phyloP scores from a whole-genome alignment of 2,113 vertebrate genomes.

The Eulemur macaco region DNA sequence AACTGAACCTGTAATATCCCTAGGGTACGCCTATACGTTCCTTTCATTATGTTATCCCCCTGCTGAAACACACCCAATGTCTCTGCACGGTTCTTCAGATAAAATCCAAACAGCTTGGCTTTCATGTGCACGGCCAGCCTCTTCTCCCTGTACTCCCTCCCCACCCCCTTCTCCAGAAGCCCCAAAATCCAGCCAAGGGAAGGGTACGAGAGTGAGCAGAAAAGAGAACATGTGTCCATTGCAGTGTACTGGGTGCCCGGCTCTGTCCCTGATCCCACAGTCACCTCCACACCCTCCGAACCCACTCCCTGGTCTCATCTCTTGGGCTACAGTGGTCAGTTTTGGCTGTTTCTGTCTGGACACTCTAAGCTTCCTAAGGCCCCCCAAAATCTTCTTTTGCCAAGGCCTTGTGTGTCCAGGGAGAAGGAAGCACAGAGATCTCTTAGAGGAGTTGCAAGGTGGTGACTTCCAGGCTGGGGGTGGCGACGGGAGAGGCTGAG shows the following conservation, averaged over 20 bases:
- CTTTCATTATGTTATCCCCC: too few relatives aligned
- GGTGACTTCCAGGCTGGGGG: neutral
- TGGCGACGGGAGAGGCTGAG: neutral
- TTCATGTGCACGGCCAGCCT: neutral
- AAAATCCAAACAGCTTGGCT: neutral
- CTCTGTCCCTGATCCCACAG: accelerated
- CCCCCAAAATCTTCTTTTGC: neutral
- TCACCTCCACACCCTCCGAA: neutral
- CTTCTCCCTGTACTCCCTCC: too few relatives aligned
- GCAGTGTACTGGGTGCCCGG: accelerated
- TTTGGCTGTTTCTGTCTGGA: neutral
- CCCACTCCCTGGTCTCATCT: neutral
- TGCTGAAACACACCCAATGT: accelerated
- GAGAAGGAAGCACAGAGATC: neutral
- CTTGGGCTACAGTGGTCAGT: accelerated
- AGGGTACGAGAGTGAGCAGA: neutral
- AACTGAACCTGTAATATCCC: neutral
- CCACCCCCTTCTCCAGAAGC: neutral
- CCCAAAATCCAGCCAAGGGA: neutral
- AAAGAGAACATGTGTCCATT: neutral
- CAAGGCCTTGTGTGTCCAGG: accelerated
- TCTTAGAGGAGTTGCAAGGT: accelerated
- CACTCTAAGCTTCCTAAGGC: neutral
- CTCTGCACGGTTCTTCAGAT: neutral
- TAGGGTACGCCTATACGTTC: neutral